phyloP scores from a whole-genome alignment of 2,888 invertebrate genomes.

The Notocelia uddmanniana region DNA sequence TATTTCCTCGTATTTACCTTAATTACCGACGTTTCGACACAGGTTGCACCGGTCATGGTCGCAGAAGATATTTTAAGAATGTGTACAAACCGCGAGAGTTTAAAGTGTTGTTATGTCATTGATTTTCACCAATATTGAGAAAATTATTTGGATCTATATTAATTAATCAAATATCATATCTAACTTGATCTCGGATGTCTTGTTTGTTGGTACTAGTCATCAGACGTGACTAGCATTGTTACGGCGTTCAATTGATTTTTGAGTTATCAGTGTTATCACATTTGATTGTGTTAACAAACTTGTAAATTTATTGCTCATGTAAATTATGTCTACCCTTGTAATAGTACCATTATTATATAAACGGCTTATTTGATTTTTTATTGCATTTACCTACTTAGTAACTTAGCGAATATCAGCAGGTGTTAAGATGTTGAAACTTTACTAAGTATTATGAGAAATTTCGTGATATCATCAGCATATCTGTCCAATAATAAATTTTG shows the following conservation, averaged over 20 bases:
- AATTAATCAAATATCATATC: no score
- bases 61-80: no score
- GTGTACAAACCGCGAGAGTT: no score
- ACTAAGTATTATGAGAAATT: not conserved
- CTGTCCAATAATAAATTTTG: not conserved
- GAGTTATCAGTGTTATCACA: slow-evolving; percentile 21
- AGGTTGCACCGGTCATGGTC: no score
- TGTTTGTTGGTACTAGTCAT: not conserved
- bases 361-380: slow-evolving; percentile 4
- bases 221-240: not conserved
- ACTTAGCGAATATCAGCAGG: not conserved
- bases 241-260: not conserved
- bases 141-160: no score
- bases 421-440: slow-evolving; percentile 3
- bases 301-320: slow-evolving; percentile 8
- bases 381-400: not conserved
- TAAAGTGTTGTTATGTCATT: no score
- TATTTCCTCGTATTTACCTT: no score
- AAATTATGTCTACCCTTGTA: not conserved
- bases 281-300: not conserved
- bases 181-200: no score
- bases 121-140: no score
- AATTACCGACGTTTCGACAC: no score
- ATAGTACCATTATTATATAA: not conserved
- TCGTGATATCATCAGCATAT: not conserved